Base-by-base conservation (phyloP, 2,888 invertebrate genomes). In the Drosophila atripex region DNA sequence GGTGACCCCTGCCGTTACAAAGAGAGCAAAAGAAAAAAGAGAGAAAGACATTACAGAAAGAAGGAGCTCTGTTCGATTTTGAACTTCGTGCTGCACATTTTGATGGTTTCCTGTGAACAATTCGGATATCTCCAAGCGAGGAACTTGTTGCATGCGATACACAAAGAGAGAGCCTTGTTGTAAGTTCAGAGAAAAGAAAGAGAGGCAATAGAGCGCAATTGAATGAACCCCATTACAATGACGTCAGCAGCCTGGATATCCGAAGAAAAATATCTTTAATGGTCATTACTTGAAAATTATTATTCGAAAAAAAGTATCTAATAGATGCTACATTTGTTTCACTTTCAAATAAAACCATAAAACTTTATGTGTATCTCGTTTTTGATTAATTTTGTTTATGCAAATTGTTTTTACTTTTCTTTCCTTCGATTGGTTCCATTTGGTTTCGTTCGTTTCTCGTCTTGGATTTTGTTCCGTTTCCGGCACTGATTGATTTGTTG, bases 41-140 rank as follows among this genome's bases (percentile, higher is more conserved):
- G 45, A 30, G 6, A 21, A 47, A 32, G 25, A 30, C 21, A 43
- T 54, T 39, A 50, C 28, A 51, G 38, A 68, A 39, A 49, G 35
- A 68, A 68, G 72, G 71, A 53, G 65, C 64, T 74, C 80, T 70
- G 66, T 78, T 49, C 51, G 21, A 71, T 71, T 54, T 70, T 65
- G 64, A 68, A 77, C 73, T 63, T 63, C 84, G 64, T 74, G 77
- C 80, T 88, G 70, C 74, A 69, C 71, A 61, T 73, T 79, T 78
- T 89, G 77, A 87, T 89, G 89, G 75, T 89, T 88, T 78, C 89
- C 89, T 90, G 85, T 82, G 80, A 84, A 75, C 71, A 70, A 76
- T 70, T 82, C 88, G 80, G 86, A 83, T 88, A 89, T 83, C 85
- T 88, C 78, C 79, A 79, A 76, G 78, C 76, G 68, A 80, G 78